Base-by-base conservation (phyloP, 2,888 invertebrate genomes). In the Augiades crinisus region DNA sequence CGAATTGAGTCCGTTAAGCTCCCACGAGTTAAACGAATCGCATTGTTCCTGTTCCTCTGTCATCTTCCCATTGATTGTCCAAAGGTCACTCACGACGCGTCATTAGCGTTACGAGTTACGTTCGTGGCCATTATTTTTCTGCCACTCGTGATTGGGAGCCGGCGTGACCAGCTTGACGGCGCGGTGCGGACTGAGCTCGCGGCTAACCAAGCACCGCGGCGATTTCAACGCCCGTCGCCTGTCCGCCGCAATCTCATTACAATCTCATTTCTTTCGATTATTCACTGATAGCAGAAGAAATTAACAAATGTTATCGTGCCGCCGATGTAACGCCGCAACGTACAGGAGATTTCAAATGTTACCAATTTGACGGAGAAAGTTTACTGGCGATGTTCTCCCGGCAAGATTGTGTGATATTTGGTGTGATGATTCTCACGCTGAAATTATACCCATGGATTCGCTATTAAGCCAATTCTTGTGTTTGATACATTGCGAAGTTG, bases 1-100 rank as follows among this genome's bases (percentile, higher is more conserved):
- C 45, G 95, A 94, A 71, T 92, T 94, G 62, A 93, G 81, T 56
- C 91, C 90, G 72, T 86, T 90, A 65, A 87, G 72, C 75, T 90
- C 90, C 90, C 90, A 90, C 7, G 89, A 87, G 72, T 84, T 89
- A 61, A 88, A 70, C 54, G 86, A 85, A 58, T 89, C 89, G 58
- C 80, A 73, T 61, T 78, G 79, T 61, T 90, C 86, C 59, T 80
- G 78, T 63, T 86, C 89, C 65, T 88, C 90, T 64, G 68, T 78
- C 90, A 90, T 90, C 33, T 52, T 52, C 60, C 57, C 65, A 67
- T 57, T 55, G 57, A 57, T 44, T 46, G 62, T 63, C 60, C 60
- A 67, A 69, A 73, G 72, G 66, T 76, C 79, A 77, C 78, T 68
- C 67, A 64, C 68, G 63, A 70, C 63, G 57, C 63, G 68, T 60